phyloP scores from a whole-genome alignment of 2,888 invertebrate species.

The Trachelus troglodyta region DNA sequence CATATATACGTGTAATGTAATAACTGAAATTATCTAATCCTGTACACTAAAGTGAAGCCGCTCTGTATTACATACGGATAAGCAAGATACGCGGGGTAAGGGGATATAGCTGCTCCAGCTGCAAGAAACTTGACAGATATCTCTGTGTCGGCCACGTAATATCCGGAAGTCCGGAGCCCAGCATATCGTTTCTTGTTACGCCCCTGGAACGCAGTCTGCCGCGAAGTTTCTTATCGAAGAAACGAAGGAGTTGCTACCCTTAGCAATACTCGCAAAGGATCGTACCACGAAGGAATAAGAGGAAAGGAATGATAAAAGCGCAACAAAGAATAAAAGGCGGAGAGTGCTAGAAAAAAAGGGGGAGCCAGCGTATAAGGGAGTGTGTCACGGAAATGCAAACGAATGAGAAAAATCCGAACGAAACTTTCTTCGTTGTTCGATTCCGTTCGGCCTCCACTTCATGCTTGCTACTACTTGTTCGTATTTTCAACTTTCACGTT shows the following conservation, averaged over 20 bases:
- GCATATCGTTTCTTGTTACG: conserved; percentile 9
- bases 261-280: neutral
- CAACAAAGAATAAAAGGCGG: neutral
- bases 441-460: neutral
- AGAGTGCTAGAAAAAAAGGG: neutral
- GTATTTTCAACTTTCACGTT: neutral
- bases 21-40: too few species aligned
- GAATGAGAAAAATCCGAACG: neutral
- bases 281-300: neutral
- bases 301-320: neutral
- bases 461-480: too few species aligned
- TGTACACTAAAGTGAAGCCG: neutral
- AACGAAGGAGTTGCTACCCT: neutral
- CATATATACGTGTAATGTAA: too few species aligned
- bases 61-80: neutral
- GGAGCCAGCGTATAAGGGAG: neutral
- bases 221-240: neutral
- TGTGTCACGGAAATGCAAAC: neutral
- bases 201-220: neutral
- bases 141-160: conserved; percentile 16
- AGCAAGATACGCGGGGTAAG: neutral
- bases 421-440: neutral
- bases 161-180: conserved; percentile 15
- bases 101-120: neutral
- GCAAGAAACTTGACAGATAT: conserved; percentile 22